These are phyloP conservation scores for Athalia circularis DNA, from an alignment of 2,888 invertebrate species.

Conservation along the genomic window DNA sequence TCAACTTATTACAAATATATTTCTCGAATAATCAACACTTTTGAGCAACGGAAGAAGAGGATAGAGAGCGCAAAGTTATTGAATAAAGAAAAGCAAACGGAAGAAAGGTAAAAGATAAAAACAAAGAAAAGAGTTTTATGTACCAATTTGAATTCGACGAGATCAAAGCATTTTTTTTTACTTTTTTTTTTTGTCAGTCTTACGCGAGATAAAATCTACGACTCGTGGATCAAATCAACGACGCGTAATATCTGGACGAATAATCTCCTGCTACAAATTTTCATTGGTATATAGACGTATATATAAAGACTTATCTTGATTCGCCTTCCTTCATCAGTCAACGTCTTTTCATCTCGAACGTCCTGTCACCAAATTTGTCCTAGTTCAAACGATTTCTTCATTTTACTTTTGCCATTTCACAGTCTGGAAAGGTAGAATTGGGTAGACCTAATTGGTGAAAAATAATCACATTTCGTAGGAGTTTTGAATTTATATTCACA, in stretches of 20 bases:
- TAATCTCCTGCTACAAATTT: slow-evolving; percentile 10
- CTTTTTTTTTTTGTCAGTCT: neutral
- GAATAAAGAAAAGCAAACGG: neutral
- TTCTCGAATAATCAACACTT: too few relatives aligned
- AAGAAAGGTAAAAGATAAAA: neutral
- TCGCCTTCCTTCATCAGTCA: neutral
- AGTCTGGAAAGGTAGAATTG: neutral
- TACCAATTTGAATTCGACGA: neutral
- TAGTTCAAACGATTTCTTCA: slow-evolving; percentile 2
- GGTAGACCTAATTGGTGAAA: neutral
- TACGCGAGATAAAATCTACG: neutral
- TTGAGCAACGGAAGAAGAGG: too few relatives aligned
- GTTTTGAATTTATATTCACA: neutral
- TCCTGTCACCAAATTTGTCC: neutral
- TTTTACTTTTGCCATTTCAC: neutral
- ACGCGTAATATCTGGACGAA: slow-evolving; percentile 17
- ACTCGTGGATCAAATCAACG: slow-evolving; percentile 12
- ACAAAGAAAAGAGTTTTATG: neutral
- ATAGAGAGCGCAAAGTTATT: too few relatives aligned
- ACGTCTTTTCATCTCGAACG: slow-evolving; percentile 2
- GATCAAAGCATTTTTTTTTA: neutral
- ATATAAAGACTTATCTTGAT: neutral
- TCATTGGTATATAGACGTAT: neutral
- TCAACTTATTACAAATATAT: too few relatives aligned
- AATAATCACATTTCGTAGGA: neutral